A percentile compares a stretch with the other conserved stretches of the same genome.
phyloP scores from a whole-genome alignment of 2,113 vertebrate species.

The Thunnus thynnus region DNA sequence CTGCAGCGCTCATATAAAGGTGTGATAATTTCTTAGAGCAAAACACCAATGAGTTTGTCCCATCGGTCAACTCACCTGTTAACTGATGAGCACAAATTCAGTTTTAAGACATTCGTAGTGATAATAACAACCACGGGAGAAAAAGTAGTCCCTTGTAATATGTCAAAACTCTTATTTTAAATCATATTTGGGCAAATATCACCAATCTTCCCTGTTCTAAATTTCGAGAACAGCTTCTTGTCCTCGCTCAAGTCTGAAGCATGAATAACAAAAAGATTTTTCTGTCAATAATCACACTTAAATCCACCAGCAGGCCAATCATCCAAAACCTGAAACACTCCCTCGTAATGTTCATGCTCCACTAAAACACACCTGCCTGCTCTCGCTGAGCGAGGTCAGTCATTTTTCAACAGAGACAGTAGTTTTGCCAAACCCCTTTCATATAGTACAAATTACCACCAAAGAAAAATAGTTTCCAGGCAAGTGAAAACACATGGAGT shows the following conservation, averaged over 20 bases:
- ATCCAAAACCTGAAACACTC: background rate
- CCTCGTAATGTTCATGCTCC: background rate
- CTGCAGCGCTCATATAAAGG: slow-evolving; percentile 46
- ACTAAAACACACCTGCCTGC: slow-evolving; percentile 45
- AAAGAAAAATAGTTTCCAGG: slow-evolving; percentile 60
- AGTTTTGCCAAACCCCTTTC: slow-evolving; percentile 17
- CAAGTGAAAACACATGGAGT: slow-evolving; percentile 60
- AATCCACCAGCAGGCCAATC: background rate
- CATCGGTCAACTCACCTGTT: slow-evolving; percentile 53
- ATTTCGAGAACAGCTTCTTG: too few species aligned
- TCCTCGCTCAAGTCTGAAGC: background rate
- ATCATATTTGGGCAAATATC: background rate
- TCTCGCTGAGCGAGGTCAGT: slow-evolving; percentile 7
- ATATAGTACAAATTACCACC: slow-evolving; percentile 55
- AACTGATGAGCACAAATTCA: slow-evolving; percentile 21
- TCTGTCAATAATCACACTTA: background rate
- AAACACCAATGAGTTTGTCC: slow-evolving; percentile 40
- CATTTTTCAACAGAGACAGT: slow-evolving; percentile 28
- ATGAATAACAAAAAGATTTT: background rate
- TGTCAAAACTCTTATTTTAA: too few species aligned
- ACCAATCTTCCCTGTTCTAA: background rate
- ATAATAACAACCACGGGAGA: too few species aligned
- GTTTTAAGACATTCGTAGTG: background rate
- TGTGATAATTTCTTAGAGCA: slow-evolving; percentile 57
- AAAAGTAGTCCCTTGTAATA: background rate